Percentiles rank a stretch among this genome's conserved stretches.
These are phyloP conservation scores for Stigmatopora argus DNA, from an alignment of 2,113 vertebrate genomes.

Conservation along the genomic window DNA sequence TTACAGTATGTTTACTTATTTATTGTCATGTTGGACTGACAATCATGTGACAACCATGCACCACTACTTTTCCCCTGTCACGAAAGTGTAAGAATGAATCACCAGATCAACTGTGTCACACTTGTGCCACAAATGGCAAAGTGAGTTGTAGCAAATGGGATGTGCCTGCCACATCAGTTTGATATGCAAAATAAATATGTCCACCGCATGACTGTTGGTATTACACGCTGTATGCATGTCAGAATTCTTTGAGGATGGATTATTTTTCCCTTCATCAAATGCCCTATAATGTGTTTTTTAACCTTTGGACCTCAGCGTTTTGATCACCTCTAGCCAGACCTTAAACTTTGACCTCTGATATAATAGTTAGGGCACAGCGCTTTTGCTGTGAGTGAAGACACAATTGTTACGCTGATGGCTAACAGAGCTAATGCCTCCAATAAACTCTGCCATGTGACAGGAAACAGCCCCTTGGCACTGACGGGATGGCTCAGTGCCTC, in stretches of 20 bases:
- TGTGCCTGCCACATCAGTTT: constrained; percentile 50
- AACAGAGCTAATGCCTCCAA: constrained; percentile 60
- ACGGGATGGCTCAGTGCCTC: constrained; percentile 51
- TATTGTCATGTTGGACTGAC: constrained; percentile 2
- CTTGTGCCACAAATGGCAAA: constrained; percentile 43
- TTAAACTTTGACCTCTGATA: constrained; percentile 38
- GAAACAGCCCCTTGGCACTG: constrained; percentile 49
- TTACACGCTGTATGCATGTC: constrained; percentile 27
- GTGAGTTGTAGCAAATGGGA: constrained; percentile 9
- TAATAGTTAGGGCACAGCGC: constrained; percentile 42
- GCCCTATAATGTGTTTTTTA: background rate
- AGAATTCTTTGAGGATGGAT: background rate
- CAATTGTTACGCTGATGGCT: constrained; percentile 52
- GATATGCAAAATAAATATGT: constrained; percentile 50
- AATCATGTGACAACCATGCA: constrained; percentile 7
- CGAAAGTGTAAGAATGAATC: constrained; percentile 34
- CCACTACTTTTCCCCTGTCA: constrained; percentile 17
- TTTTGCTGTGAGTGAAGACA: constrained; percentile 57
- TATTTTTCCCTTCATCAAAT: too few relatives aligned
- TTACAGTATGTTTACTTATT: background rate
- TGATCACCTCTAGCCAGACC: constrained; percentile 16
- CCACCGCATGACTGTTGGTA: constrained; percentile 40
- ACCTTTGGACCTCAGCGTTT: constrained; percentile 1
- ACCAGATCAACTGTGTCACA: constrained; percentile 47
- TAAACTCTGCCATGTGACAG: constrained; percentile 61